A percentile compares a stretch with the other conserved stretches of the same genome.
These are phyloP conservation scores for Petromus typicus DNA, from an alignment of 2,113 vertebrate species.

Conservation along the genomic window DNA sequence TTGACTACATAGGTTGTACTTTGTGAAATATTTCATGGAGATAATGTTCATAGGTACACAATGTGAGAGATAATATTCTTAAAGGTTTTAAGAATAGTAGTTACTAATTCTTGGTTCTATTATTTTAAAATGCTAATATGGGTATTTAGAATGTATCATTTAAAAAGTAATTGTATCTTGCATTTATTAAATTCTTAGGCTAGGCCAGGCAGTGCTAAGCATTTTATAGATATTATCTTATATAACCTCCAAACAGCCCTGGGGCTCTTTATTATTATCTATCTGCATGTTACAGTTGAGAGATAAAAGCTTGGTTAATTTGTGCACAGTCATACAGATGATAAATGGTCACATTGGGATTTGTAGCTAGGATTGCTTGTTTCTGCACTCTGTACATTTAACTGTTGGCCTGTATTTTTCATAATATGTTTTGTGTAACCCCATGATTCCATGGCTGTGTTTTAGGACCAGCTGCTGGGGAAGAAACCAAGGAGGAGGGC, in stretches of 20 bases:
- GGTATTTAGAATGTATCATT: constrained; percentile 49
- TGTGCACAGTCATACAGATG: background rate
- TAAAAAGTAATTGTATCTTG: constrained; percentile 48
- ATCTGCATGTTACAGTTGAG: constrained; percentile 42
- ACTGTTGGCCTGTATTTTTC: background rate
- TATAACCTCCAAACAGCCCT: constrained; percentile 21
- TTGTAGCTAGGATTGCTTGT: constrained; percentile 52
- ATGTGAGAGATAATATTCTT: constrained; percentile 19
- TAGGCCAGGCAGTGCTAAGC: constrained; percentile 25
- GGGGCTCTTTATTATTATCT: constrained; percentile 36
- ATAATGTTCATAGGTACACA: constrained; percentile 39
- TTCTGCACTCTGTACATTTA: constrained; percentile 32
- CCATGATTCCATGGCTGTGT: background rate
- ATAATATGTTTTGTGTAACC: background rate
- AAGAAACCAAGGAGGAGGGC: background rate
- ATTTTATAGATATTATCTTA: constrained; percentile 56
- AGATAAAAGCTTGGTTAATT: constrained; percentile 4
- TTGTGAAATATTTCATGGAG: constrained; percentile 19
- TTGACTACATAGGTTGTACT: constrained; percentile 31
- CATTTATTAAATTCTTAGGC: constrained; percentile 58
- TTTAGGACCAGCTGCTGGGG: constrained; percentile 1
- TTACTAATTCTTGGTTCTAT: constrained; percentile 39
- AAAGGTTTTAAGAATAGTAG: constrained; percentile 39
- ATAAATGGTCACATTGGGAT: background rate
- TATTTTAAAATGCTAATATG: constrained; percentile 41